Evolutionary conservation across 2,797 vertebrate species (phyloP).

Genomic region (Meda fulgida): DNA sequence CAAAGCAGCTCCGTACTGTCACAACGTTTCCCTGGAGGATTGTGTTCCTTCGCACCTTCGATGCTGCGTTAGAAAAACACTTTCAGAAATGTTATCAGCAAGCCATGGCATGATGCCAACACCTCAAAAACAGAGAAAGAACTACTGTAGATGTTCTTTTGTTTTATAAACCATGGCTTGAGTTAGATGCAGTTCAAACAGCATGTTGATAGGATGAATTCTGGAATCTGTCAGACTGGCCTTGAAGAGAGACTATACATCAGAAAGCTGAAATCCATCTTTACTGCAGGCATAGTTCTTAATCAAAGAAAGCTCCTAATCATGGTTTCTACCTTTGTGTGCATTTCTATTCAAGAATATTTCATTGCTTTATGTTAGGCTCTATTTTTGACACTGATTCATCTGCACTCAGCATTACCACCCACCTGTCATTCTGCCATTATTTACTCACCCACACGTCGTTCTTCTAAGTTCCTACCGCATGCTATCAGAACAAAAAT

Average conservation of each 20-base stretch:
- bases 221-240: slow-evolving; percentile 8
- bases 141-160: too few species aligned
- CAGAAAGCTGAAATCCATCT: slow-evolving; percentile 13
- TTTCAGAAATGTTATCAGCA: neutral
- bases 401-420: slow-evolving; percentile 22
- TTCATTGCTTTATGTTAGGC: neutral
- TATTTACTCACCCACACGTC: slow-evolving; percentile 4
- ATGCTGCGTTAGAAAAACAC: neutral
- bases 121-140: too few species aligned
- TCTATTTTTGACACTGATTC: slow-evolving; percentile 26
- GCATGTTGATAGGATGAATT: neutral
- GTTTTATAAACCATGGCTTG: too few species aligned
- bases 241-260: slow-evolving; percentile 1
- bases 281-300: neutral
- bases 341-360: neutral
- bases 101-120: neutral
- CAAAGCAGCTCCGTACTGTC: slow-evolving; percentile 13
- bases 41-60: slow-evolving; percentile 13
- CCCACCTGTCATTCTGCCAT: slow-evolving; percentile 7
- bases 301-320: neutral
- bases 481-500: neutral
- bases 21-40: slow-evolving; percentile 12
- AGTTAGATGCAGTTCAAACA: neutral
- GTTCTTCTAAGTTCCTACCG: neutral
- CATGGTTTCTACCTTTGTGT: neutral